A percentile compares a stretch with the other conserved stretches of the same genome.
These are phyloP conservation scores for Eidolon dupreanum DNA, from an alignment of 2,797 vertebrate species.

Conservation along the genomic window DNA sequence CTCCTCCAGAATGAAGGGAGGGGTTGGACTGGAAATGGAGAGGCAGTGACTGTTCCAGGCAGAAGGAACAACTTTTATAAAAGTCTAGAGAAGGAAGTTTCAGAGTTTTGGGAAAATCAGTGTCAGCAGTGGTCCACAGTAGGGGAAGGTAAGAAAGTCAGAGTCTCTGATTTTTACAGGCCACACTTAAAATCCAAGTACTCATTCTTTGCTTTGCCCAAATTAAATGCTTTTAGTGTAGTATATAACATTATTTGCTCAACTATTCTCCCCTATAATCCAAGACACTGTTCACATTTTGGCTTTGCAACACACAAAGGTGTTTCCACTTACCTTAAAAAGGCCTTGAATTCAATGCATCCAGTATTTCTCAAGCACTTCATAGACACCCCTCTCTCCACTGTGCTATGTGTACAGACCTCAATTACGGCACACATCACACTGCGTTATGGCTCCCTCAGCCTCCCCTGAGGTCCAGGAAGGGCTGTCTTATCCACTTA, in stretches of 20 bases:
- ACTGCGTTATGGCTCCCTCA: not conserved
- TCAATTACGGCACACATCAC: not conserved
- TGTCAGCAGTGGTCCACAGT: not conserved
- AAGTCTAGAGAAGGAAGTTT: not conserved
- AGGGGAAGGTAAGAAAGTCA: not conserved
- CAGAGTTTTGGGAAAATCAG: not conserved
- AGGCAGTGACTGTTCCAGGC: not conserved
- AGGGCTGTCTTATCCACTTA: not conserved
- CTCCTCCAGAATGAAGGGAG: not conserved
- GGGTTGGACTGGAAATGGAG: not conserved
- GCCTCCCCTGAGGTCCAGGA: not conserved
- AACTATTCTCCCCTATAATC: not conserved
- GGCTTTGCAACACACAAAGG: not conserved
- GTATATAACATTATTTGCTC: not conserved
- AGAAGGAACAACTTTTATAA: not conserved
- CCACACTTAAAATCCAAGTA: not conserved
- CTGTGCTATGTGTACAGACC: accelerated
- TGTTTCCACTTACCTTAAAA: not conserved
- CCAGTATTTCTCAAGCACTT: not conserved
- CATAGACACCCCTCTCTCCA: not conserved
- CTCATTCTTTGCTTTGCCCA: slow-evolving; percentile 17
- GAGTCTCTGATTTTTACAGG: not conserved
- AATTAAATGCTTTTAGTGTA: not conserved
- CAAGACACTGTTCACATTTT: not conserved
- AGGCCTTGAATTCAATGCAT: not conserved